Evolutionary conservation across 2,888 invertebrate species (phyloP).

Genomic region (Lithophane socia): DNA sequence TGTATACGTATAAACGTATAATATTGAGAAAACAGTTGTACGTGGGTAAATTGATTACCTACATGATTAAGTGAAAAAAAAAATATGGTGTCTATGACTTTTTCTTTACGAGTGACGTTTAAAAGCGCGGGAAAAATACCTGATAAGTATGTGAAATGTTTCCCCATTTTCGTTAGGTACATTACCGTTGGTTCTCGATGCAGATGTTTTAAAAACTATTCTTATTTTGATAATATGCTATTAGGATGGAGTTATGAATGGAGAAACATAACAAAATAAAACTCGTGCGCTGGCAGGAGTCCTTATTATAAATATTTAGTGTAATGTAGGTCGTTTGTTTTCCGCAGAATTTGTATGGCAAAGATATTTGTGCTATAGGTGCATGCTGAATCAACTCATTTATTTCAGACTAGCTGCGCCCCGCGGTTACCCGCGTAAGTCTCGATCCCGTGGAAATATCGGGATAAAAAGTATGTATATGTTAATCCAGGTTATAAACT

Average conservation of each 20-base stretch:
- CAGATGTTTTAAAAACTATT: not conserved
- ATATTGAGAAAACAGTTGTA: not conserved
- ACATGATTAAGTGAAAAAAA: not conserved
- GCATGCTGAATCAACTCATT: too few relatives aligned
- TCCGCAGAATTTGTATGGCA: not conserved
- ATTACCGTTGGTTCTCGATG: not conserved
- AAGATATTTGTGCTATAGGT: too few relatives aligned
- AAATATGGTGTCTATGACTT: not conserved
- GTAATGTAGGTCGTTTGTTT: not conserved
- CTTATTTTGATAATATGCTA: not conserved
- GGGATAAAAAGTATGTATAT: too few relatives aligned
- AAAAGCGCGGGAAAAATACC: constrained; percentile 1
- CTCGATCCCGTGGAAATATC: too few relatives aligned
- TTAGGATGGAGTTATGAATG: not conserved
- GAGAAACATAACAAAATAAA: not conserved
- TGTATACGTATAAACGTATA: too few relatives aligned
- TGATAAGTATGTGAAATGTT: not conserved
- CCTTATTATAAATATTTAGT: not conserved
- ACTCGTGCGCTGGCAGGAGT: not conserved
- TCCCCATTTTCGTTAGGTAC: not conserved
- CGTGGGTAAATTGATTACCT: not conserved
- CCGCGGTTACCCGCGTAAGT: too few relatives aligned
- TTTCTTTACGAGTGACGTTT: constrained; percentile 3
- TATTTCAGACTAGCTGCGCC: too few relatives aligned
- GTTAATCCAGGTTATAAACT: too few relatives aligned